These are phyloP conservation scores for Nasonia longicornis DNA, from an alignment of 1,140 invertebrate genomes.

Conservation along the genomic window DNA sequence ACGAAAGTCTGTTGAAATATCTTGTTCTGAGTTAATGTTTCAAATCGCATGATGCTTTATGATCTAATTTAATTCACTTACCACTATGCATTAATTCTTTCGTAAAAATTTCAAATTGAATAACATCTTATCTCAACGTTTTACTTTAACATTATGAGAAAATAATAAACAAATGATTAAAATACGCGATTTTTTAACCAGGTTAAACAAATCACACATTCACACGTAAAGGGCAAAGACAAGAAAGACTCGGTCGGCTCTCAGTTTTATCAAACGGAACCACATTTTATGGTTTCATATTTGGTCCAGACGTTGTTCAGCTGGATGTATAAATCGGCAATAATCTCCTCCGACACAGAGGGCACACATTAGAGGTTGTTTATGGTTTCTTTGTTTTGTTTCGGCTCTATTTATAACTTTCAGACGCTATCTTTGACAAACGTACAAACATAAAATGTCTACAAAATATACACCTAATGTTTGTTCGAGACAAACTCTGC, in stretches of 20 bases:
- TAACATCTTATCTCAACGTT: neutral
- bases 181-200: neutral
- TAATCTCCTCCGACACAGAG: neutral
- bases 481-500: neutral
- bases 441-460: constrained; percentile 27
- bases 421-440: neutral
- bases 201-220: neutral
- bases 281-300: neutral
- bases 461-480: constrained; percentile 2
- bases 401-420: neutral
- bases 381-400: constrained; percentile 22
- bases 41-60: neutral
- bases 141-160: no score
- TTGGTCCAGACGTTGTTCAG: neutral
- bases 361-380: neutral
- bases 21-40: neutral
- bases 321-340: neutral
- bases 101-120: no score
- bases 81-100: neutral
- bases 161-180: neutral
- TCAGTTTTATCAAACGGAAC: constrained; percentile 5
- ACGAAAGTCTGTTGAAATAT: neutral
- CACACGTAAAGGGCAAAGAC: neutral
- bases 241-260: constrained; percentile 2
- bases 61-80: neutral